Base-by-base conservation (phyloP, 2,113 vertebrate genomes). In the Microcebus tavaratra region DNA sequence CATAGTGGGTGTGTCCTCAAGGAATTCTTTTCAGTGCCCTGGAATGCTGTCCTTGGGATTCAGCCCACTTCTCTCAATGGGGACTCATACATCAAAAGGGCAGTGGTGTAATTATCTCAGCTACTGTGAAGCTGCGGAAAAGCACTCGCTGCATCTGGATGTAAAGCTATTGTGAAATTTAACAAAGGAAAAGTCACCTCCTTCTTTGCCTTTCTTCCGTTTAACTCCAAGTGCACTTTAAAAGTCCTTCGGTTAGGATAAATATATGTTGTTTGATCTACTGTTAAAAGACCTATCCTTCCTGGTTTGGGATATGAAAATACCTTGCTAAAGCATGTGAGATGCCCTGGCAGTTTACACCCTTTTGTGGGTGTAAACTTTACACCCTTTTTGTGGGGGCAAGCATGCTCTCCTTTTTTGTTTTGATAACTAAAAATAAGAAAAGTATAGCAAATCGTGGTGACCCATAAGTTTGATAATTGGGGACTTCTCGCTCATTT, bases 391-490 rank as follows among this genome's bases (percentile, higher is more conserved):
- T 50, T n/a, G 8, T 50, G 4, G 21, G 29, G 45, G 5, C 72
- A 31, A 31, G 88, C 42, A 3, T 0, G 0, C 72, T 87, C 31
- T 5, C 0, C 8, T 57, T 82, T 34, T 92, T 75, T 11, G n/a
- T 88, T 36, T 91, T 75, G 76, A 61, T 68, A 84, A 96, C 87
- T 70, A 65, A 92, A 94, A 88, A 78, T 78, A 67, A 59, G 59
- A 48, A 34, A 92, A 97, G 29, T 75, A 61, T 55, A 96, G 70
- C 29, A 84, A 48, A 93, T 96, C 63, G 29, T 88, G 53, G 65
- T 90, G 90, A 95, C 82, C 63, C 39, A 8, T 90, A 85, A 96
- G 96, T 94, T 94, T 76, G 92, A 96, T 82, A 90, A 57, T 53
- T 42, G 42, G 92, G 67, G 91, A 42, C 82, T 93, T 61, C 34